phyloP scores from a whole-genome alignment of 2,113 vertebrate genomes.

The Amblyornis subalaris region DNA sequence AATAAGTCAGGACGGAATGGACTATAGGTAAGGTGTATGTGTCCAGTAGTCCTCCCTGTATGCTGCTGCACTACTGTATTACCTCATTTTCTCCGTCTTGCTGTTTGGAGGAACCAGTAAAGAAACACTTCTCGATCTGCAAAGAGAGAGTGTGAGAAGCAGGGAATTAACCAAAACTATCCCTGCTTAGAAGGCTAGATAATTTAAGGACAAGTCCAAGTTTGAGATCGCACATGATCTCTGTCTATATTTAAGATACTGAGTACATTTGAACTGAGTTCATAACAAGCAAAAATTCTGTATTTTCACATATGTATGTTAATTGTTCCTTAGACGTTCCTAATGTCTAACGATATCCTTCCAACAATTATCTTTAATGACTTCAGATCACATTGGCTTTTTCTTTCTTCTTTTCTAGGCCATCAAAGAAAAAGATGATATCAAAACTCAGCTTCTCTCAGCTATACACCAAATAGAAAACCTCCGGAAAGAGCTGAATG shows the following conservation, averaged over 20 bases:
- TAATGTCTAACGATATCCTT: neutral
- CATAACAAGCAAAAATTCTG: neutral
- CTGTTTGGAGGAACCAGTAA: neutral
- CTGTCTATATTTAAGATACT: neutral
- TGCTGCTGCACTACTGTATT: neutral
- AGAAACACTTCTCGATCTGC: neutral
- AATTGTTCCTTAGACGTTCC: neutral
- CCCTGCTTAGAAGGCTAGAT: neutral
- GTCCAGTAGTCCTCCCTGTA: neutral
- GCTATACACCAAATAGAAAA: slow-evolving; percentile 83
- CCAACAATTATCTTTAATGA: neutral
- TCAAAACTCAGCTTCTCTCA: slow-evolving; percentile 78
- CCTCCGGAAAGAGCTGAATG: slow-evolving; percentile 81
- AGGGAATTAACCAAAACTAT: neutral
- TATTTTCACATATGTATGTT: neutral
- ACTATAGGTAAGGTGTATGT: neutral
- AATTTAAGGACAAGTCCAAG: neutral
- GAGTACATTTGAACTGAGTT: neutral
- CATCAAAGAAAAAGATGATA: slow-evolving; percentile 80
- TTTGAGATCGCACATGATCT: neutral
- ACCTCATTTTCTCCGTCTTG: neutral
- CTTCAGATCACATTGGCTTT: neutral
- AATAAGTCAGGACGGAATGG: neutral
- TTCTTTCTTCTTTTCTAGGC: slow-evolving; percentile 65
- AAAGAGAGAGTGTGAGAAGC: neutral